Base-by-base conservation (phyloP, 1,140 invertebrate species). In the Cydia pomonella region DNA sequence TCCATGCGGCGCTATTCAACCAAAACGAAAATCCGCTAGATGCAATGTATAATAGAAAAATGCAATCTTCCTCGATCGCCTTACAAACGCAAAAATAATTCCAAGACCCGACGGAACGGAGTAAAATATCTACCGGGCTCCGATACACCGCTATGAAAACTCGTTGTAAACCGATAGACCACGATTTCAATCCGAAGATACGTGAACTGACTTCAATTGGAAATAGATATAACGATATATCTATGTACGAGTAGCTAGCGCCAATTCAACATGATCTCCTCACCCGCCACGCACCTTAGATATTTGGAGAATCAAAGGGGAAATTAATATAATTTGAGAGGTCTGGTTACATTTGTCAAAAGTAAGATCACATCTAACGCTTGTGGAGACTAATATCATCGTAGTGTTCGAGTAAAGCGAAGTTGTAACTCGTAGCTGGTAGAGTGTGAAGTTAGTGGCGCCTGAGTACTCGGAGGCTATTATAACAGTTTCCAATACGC, bases 161-260 rank as follows among this genome's bases (percentile, higher is more conserved):
- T 79, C 75, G 73, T 80, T 77, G 75, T 69, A 80, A 80, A 81
- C 75, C 71, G 75, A 80, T 81, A 79, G 78, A 77, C 75, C 75
- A 82, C 79, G 78, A 82, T 82, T 84, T 80, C 79, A 82, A 83
- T 81, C 77, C 78, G 62, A 50, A 77, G 76, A 79, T 75, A 82
- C 78, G 78, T 80, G 82, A 72, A 77, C 47, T 75, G 77, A 78
- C 76, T 82, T 79, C 80, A 80, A 83, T 81, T 71, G 72, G 74
- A 77, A 77, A 33, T 76, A 41, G 62, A 79, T 81, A 81, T 47
- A 80, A 33, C 69, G 50, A 74, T 50, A 76, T 73, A 69, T 66
- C 73, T 73, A 76, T 76, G 33, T 69, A 44, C 41, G 41, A 44
- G 12, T 16, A 38, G 64, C 29, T 33, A 18, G 7, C 64, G n/a